A percentile compares a stretch with the other conserved stretches of the same genome.
Conservation (phyloP, 2,797 vertebrate species). For the Mycteria americana region DNA sequence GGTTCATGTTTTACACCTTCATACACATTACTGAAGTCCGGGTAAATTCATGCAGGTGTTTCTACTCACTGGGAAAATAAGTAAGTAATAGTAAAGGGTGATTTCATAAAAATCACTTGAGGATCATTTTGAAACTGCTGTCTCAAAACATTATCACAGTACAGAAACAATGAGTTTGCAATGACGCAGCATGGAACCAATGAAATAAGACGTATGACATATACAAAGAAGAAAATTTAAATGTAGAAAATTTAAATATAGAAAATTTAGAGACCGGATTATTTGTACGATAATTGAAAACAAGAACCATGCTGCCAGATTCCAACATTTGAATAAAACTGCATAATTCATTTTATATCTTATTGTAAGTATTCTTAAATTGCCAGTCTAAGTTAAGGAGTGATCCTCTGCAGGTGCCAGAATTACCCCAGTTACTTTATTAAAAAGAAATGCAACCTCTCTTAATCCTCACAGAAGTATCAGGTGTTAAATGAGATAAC, state of each 20-base stretch:
- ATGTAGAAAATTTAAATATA: background rate
- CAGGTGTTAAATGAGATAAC: background rate
- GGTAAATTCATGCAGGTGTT: background rate
- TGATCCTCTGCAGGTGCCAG: background rate
- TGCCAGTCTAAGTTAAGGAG: background rate
- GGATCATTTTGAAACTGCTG: background rate
- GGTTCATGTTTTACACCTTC: background rate
- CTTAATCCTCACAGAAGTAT: background rate
- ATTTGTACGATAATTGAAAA: background rate
- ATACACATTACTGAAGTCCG: background rate
- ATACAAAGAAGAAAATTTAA: background rate
- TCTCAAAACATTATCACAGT: background rate
- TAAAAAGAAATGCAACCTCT: background rate
- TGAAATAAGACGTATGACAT: background rate
- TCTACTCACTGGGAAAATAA: background rate
- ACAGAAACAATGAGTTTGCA: background rate
- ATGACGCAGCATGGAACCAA: background rate
- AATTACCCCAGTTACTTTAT: background rate
- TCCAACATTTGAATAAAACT: background rate
- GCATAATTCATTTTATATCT: background rate
- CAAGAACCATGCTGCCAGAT: background rate
- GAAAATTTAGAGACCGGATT: background rate
- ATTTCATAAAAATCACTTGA: background rate
- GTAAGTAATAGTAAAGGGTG: background rate
- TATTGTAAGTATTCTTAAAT: background rate